Base-by-base conservation (phyloP, 2,888 invertebrate species). In the Hypomecis atomaria region DNA sequence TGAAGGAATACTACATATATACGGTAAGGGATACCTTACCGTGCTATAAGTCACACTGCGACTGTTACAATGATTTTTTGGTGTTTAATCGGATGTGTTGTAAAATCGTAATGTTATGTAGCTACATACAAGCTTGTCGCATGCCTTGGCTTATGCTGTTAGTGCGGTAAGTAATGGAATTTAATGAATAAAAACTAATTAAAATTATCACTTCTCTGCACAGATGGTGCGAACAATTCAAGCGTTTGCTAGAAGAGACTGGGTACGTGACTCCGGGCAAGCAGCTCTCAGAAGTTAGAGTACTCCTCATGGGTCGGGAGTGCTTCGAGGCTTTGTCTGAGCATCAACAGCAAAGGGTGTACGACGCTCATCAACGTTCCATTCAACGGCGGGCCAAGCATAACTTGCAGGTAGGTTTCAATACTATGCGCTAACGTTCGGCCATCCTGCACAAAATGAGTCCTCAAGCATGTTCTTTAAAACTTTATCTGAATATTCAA, bases 231-330 rank as follows among this genome's bases (percentile, higher is more conserved):
- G 96, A 97, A 81, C 98, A 98, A 84, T 99, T 99, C 90, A 98
- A 98, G 87, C 96, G 97, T 81, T 93, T 99, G 23, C 93, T 99
- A 60, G 97, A 98, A 86, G 98, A 98, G 86, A 98, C 98, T 0
- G 97, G 97, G 2, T 98, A 98, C 87, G 98, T 99, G 38, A 98
- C 98, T 0, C 98, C 98, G 0, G 99, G 99, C n/a, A 98, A 98
- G 88, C 96, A 96, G 76, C 89, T 99, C 71, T 95, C 96, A 0
- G 99, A 99, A 88, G 98, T 98, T 43, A 93, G 97, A 57, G 97
- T 98, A 4, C 93, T 98, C 63, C 96, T 99, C 82, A 97, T 98
- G 96, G 99, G 98, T 0, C 94, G 98, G 45, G 98, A 98, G 86
- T 98, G 98, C 82, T 99, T 97, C 86, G 98, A 98, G 87, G 97